A percentile compares a stretch with the other conserved stretches of the same genome.
phyloP scores from a whole-genome alignment of 2,888 invertebrate species.

The Hypena proboscidalis region DNA sequence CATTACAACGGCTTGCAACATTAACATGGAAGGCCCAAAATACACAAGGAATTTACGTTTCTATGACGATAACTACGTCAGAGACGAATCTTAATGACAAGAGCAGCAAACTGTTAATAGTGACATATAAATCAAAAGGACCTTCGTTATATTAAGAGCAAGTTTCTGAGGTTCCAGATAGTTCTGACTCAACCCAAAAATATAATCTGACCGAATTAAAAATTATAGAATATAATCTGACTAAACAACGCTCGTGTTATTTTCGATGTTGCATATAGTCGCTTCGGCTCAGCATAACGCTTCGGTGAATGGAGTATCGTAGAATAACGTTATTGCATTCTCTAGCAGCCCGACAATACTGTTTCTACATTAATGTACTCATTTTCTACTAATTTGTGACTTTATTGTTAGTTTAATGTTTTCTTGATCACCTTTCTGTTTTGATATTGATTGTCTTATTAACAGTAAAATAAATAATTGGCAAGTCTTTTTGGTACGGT shows the following conservation, averaged over 20 bases:
- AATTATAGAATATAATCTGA: conserved; percentile 9
- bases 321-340: conserved; percentile 56
- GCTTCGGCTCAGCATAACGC: conserved; percentile 20
- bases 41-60: too few species aligned
- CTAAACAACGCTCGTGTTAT: conserved; percentile 25
- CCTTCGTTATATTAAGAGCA: too few species aligned
- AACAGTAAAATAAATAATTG: not conserved
- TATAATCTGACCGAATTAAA: not conserved
- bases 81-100: too few species aligned
- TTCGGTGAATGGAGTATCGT: conserved; percentile 19
- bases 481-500: too few species aligned
- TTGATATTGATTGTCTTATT: conserved; percentile 18
- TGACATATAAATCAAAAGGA: too few species aligned
- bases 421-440: conserved; percentile 35
- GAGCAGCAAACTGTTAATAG: too few species aligned
- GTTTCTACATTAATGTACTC: conserved; percentile 48
- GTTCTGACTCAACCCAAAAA: too few species aligned
- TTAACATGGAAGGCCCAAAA: too few species aligned
- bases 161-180: too few species aligned
- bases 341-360: conserved; percentile 39
- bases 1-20: too few species aligned
- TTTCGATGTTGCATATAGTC: conserved; percentile 19
- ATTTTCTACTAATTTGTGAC: conserved; percentile 55
- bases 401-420: conserved; percentile 32
- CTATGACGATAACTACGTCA: too few species aligned